Conservation (phyloP, 2,797 vertebrate species). For the Gorsachius magnificus region DNA sequence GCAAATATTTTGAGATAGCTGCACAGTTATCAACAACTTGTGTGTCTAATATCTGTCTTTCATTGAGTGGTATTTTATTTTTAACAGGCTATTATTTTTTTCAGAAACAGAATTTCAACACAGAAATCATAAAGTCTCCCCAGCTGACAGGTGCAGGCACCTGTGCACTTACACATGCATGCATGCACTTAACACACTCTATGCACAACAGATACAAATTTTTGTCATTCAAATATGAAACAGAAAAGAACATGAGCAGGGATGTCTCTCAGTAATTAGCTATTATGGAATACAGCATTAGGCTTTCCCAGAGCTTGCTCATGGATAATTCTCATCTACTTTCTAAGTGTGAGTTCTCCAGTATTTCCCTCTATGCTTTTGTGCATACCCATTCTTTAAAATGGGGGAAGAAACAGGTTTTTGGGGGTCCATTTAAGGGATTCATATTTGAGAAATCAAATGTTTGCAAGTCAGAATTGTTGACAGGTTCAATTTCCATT, state of each 20-base stretch:
- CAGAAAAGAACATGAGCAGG: not conserved
- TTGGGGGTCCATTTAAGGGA: not conserved
- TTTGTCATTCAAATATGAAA: not conserved
- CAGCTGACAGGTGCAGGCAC: not conserved
- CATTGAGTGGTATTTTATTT: not conserved
- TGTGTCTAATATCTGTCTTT: slow-evolving; percentile 9
- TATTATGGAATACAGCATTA: not conserved
- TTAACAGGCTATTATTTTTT: slow-evolving; percentile 6
- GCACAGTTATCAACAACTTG: not conserved
- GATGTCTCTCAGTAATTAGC: not conserved
- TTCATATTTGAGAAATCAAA: slow-evolving; percentile 19
- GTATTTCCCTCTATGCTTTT: not conserved
- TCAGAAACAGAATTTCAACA: not conserved
- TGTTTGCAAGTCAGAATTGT: not conserved
- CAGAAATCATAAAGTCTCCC: not conserved
- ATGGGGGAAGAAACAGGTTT: not conserved
- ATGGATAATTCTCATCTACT: not conserved
- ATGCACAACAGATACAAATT: not conserved
- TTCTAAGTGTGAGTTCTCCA: not conserved
- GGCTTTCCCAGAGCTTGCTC: not conserved
- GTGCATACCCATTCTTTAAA: not conserved
- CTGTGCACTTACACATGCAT: not conserved
- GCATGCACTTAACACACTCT: not conserved
- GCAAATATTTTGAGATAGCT: not conserved
- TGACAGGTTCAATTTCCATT: slow-evolving; percentile 23